Evolutionary conservation across 2,797 vertebrate species (phyloP), one percentile per base, ranked within the genome.

Genomic region (Muscicapa comitata): DNA sequence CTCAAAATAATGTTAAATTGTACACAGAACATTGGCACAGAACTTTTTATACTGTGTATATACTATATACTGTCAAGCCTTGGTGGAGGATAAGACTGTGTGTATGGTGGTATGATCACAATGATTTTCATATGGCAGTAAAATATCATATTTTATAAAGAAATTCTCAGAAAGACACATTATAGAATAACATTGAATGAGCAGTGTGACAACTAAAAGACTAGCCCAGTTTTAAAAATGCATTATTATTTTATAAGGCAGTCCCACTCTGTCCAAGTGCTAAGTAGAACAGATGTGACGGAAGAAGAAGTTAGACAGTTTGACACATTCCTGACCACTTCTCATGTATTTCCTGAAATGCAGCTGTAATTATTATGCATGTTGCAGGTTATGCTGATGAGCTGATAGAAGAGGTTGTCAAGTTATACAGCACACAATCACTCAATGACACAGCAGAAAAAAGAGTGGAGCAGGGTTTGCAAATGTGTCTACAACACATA

Each of bases 381-480:
- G 89, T 96, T 96, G 89, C 63, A 91, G 76, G 62, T 95, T 93
- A 91, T 81, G 50, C 38, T 95, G 92, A 96, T 94, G 66, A 95
- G 50, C 90, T 95, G 94, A 95, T 90, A 90, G 79, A 95, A 59
- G 85, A 95, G 76, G 87, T 76, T 96, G 94, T 96, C 96, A 97
- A 94, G 93, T 90, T 91, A 84, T 72, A 29, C 42, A 74, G 47
- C 79, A 90, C 53, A 80, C 90, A 92, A 95, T 97, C 95, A 91
- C 75, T 95, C 93, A 96, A 40, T 92, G 88, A 79, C 91, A 94
- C 33, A 82, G 59, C 17, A 87, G 71, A 94, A 93, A 59, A 88
- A 92, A 86, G 59, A 76, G 5, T 50, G 54, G 42, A 84, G 40
- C 13, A 86, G 19, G 42, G 38, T 65, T 95, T 93, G 71, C 38